phyloP scores from a whole-genome alignment of 2,797 vertebrate species.

The Agapornis canus region DNA sequence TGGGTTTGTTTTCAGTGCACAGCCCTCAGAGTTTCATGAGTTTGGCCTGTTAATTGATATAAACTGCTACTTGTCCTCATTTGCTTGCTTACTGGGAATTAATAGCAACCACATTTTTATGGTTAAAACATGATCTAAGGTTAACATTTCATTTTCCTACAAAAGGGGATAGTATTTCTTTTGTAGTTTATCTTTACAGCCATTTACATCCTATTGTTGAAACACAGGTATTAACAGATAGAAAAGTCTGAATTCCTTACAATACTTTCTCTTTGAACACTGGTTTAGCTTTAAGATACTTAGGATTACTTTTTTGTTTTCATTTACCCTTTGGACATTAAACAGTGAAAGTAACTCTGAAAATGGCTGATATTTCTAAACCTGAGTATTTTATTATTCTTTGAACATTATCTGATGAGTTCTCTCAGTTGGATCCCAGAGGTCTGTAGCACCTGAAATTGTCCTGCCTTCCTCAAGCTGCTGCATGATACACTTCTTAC shows the following conservation, averaged over 20 bases:
- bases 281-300: not conserved
- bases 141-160: not conserved
- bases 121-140: not conserved
- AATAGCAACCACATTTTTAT: not conserved
- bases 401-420: not conserved
- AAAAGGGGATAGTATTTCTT: not conserved
- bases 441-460: not conserved
- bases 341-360: not conserved
- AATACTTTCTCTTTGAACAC: not conserved
- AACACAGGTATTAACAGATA: not conserved
- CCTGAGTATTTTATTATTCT: not conserved
- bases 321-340: not conserved
- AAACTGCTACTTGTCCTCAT: not conserved
- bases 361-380: not conserved
- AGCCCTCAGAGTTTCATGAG: not conserved
- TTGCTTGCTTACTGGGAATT: not conserved
- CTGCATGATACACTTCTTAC: not conserved
- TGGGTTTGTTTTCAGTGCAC: not conserved
- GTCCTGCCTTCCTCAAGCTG: not conserved
- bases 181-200: not conserved
- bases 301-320: not conserved
- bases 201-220: not conserved
- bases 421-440: not conserved
- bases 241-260: not conserved
- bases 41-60: not conserved